Percentiles rank a stretch among this genome's conserved stretches.
Evolutionary conservation across 2,113 vertebrate genomes (phyloP).

Genomic region (Raja brachyura): DNA sequence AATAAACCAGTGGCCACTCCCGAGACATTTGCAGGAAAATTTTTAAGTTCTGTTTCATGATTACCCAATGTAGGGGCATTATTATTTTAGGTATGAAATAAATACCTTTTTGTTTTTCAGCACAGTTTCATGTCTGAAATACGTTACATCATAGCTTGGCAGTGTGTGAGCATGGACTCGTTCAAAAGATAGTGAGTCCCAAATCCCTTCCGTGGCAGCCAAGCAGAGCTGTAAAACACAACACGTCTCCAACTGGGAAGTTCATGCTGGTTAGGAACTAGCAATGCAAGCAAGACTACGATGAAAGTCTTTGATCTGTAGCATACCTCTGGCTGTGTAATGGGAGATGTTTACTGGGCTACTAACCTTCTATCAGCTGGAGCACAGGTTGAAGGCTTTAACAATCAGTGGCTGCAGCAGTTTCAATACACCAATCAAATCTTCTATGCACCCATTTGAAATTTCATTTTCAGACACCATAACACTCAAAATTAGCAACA

Average conservation of each 20-base stretch:
- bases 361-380: neutral
- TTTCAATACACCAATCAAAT: neutral
- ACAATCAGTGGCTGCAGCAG: neutral
- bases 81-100: too few relatives aligned
- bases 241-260: neutral
- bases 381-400: neutral
- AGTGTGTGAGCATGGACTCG: too few relatives aligned
- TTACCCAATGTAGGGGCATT: too few relatives aligned
- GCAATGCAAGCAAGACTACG: neutral
- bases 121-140: too few relatives aligned
- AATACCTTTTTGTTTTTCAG: too few relatives aligned
- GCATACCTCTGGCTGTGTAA: neutral
- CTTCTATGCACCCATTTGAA: neutral
- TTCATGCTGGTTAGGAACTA: too few relatives aligned
- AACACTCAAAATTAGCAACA: neutral
- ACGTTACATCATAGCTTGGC: too few relatives aligned
- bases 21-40: too few relatives aligned
- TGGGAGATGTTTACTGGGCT: neutral
- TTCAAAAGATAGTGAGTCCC: too few relatives aligned
- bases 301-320: constrained; percentile 12
- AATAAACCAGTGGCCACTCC: too few relatives aligned
- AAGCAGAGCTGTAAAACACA: neutral
- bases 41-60: too few relatives aligned
- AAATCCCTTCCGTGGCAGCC: too few relatives aligned
- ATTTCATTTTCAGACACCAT: neutral